Percentiles rank a stretch among this genome's conserved stretches.
phyloP scores from a whole-genome alignment of 1,140 invertebrate genomes.

The Hestina assimilis region DNA sequence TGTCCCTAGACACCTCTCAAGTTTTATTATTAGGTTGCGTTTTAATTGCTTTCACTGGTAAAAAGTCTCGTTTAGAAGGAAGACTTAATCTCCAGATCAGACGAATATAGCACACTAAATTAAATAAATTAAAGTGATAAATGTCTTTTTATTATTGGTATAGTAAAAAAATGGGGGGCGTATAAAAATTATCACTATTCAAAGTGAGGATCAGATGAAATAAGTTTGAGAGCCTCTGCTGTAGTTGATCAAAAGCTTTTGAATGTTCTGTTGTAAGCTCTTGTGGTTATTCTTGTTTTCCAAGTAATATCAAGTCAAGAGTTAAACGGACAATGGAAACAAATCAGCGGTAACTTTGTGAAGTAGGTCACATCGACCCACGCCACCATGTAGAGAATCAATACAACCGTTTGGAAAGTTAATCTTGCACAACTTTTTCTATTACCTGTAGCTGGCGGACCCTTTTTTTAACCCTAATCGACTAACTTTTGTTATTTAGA shows the following conservation, averaged over 20 bases:
- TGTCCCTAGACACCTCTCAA: no score
- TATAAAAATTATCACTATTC: no score
- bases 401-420: constrained; percentile 24
- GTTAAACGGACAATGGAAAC: constrained; percentile 2
- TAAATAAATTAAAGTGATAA: no score
- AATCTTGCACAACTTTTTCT: constrained; percentile 27
- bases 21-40: no score
- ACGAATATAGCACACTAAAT: no score
- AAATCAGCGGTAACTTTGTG: constrained; percentile 1
- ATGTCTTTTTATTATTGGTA: no score
- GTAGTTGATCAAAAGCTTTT: not conserved
- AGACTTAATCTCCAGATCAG: no score
- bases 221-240: not conserved
- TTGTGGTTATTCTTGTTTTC: not conserved
- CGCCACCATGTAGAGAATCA: constrained; percentile 23
- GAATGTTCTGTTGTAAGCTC: not conserved
- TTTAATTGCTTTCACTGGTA: no score
- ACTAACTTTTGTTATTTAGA: not conserved
- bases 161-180: no score
- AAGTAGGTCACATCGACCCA: constrained; percentile 18
- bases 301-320: constrained; percentile 5
- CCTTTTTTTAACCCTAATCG: constrained; percentile 1
- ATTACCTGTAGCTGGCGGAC: constrained; percentile 3
- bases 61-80: no score
- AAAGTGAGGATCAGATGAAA: no score